Evolutionary conservation across 2,113 vertebrate genomes (phyloP).

Genomic region (Tympanuchus pallidicinctus): DNA sequence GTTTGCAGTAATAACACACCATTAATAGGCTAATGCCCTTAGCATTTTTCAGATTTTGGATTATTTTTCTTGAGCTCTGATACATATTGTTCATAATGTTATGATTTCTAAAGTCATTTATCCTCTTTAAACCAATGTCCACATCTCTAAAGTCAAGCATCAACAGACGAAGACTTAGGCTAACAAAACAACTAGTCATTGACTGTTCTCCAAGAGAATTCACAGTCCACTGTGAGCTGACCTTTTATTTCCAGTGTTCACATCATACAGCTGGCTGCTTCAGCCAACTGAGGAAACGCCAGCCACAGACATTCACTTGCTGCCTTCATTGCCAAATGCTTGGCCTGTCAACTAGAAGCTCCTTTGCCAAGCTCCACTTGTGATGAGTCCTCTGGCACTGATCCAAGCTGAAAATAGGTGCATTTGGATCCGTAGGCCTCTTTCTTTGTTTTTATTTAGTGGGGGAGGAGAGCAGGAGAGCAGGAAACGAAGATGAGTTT

Average conservation of each 20-base stretch:
- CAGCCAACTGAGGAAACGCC: background rate
- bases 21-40: background rate
- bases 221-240: background rate
- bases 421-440: background rate
- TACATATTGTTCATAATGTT: background rate
- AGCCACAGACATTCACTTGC: background rate
- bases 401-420: constrained; percentile 10
- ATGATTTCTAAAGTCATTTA: background rate
- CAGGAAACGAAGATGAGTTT: background rate
- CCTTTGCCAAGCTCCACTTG: background rate
- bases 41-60: background rate
- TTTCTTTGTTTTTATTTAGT: background rate
- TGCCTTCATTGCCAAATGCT: background rate
- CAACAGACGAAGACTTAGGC: background rate
- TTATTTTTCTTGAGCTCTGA: background rate
- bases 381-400: background rate
- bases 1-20: background rate
- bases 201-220: background rate
- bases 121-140: background rate
- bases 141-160: background rate
- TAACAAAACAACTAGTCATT: background rate
- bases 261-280: background rate
- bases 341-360: background rate
- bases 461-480: background rate
- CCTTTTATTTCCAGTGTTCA: background rate